Base-by-base conservation (phyloP, 2,797 vertebrate genomes). In the Tapirus indicus region DNA sequence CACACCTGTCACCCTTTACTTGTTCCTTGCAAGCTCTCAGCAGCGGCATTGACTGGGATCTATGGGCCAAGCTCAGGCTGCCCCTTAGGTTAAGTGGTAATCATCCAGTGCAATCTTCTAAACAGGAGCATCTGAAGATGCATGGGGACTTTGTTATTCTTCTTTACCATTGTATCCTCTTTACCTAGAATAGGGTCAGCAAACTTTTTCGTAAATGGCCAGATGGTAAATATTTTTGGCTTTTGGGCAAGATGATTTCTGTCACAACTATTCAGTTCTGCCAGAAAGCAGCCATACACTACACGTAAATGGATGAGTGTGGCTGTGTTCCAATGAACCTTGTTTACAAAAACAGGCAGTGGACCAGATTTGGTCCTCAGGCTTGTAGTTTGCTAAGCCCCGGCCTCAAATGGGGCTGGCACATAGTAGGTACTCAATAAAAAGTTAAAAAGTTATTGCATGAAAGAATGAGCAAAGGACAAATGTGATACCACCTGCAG, bases 381-480 rank as follows among this genome's bases (percentile, higher is more conserved):
- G 41, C 47, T 71, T 79, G 23, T 71, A 52, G 38, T 88, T 83
- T 84, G 86, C 80, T 56, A 69, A 89, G 5, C 3, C 23, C 41
- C 87, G n/a, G 32, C 54, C 87, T 88, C n/a, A 11, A 29, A 75
- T 3, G 79, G 38, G 54, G 20, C 25, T 68, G 71, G 78, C 12
- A 64, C 21, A 29, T 77, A 85, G 14, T 35, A 75, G 25, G 44
- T 66, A 18, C 23, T 88, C 58, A 84, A 25, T 75, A 32, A 80
- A 91, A 91, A 44, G 29, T 52, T 86, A 13, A 69, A 74, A 95
- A 84, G n/a, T 62, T 88, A 49, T 84, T 47, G 4, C 38, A 27
- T 38, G 25, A 82, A 66, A 93, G 49, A 93, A 60, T n/a, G 27
- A 94, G 54, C 71, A 87, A 84, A 92, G 66, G 74, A 23, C 44